These are phyloP conservation scores for Riptortus pedestris DNA, from an alignment of 1,140 invertebrate species.

Conservation along the genomic window DNA sequence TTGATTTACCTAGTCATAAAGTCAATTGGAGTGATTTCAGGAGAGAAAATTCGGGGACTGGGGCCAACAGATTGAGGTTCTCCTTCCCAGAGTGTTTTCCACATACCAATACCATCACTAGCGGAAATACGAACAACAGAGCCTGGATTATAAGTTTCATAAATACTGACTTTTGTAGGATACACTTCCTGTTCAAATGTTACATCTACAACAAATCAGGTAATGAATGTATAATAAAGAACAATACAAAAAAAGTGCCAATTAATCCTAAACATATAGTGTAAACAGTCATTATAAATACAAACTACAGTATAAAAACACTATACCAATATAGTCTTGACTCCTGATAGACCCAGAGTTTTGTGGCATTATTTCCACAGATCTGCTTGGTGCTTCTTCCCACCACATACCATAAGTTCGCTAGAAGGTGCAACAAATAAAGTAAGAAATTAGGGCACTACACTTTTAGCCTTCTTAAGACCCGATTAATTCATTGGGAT, in stretches of 20 bases:
- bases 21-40: conserved; percentile 49
- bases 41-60: conserved; percentile 63
- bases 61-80: conserved; percentile 49
- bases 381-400: conserved; percentile 60
- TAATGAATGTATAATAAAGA: background rate
- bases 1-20: conserved; percentile 55
- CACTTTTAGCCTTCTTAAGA: conserved; percentile 1
- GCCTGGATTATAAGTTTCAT: conserved; percentile 84
- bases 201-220: conserved; percentile 47
- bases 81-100: conserved; percentile 69
- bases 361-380: conserved; percentile 59
- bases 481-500: background rate
- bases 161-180: conserved; percentile 65
- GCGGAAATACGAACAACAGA: conserved; percentile 74
- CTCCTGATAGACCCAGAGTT: conserved; percentile 54
- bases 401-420: conserved; percentile 85
- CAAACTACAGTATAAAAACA: background rate
- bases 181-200: conserved; percentile 63
- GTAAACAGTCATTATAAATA: background rate
- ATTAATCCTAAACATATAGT: background rate
- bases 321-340: conserved; percentile 78
- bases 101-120: conserved; percentile 44
- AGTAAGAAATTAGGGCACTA: conserved; percentile 2
- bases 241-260: background rate
- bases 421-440: conserved; percentile 47